Evolutionary conservation across 2,113 vertebrate genomes (phyloP).

Genomic region (Gobiocypris rarus): DNA sequence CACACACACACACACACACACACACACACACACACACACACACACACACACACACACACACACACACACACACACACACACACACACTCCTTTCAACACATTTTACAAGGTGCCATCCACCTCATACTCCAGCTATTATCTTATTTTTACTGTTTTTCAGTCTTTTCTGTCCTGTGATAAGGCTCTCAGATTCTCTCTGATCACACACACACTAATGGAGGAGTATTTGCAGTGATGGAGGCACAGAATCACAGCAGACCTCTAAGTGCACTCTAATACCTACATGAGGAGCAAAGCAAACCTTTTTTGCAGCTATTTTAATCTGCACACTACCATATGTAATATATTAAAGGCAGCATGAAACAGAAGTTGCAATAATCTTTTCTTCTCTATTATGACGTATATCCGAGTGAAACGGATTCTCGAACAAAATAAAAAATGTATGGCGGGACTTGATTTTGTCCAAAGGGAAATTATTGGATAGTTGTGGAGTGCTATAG

Average conservation of each 20-base stretch:
- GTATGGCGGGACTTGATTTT: too few relatives aligned
- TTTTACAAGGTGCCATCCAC: conserved; percentile 41
- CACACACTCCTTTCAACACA: conserved; percentile 49
- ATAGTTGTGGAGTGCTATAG: too few relatives aligned
- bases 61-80: conserved; percentile 52
- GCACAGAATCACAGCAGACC: conserved; percentile 36
- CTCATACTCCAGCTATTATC: conserved; percentile 60
- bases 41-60: conserved; percentile 9
- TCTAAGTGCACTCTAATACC: conserved; percentile 28
- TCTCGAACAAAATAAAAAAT: too few relatives aligned
- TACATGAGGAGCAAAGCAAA: conserved; percentile 5
- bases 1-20: too few relatives aligned
- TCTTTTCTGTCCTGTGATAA: conserved; percentile 68
- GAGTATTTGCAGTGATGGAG: conserved; percentile 14
- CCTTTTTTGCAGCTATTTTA: neutral
- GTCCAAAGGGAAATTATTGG: too few relatives aligned
- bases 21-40: too few relatives aligned
- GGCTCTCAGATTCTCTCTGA: conserved; percentile 55
- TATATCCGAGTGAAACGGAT: too few relatives aligned
- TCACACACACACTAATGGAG: conserved; percentile 50
- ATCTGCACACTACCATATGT: neutral
- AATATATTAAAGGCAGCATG: neutral
- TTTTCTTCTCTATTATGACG: too few relatives aligned
- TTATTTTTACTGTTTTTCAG: conserved; percentile 44
- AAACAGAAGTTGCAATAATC: too few relatives aligned